These are phyloP conservation scores for Zygaena filipendulae DNA, from an alignment of 2,888 invertebrate genomes.

Conservation along the genomic window DNA sequence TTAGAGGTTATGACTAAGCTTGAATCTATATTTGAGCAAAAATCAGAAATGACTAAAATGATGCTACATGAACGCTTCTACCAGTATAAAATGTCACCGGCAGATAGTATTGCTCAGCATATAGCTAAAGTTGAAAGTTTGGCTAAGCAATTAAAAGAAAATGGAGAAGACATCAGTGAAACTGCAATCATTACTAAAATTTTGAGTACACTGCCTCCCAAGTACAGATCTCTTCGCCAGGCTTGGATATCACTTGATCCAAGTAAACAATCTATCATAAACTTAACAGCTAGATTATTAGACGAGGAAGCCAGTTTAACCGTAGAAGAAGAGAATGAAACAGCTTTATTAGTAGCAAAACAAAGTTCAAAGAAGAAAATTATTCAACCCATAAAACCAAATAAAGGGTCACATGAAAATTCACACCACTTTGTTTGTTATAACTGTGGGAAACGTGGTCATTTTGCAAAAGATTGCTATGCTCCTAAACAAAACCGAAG, in stretches of 20 bases:
- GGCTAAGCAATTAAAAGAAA: slow-evolving; percentile 6
- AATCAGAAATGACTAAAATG: slow-evolving; percentile 17
- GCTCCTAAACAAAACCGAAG: no score
- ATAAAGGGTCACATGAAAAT: no score
- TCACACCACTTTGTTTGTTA: no score
- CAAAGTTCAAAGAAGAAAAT: no score
- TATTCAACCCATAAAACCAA: no score
- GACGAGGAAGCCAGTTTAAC: no score
- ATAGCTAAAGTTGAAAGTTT: slow-evolving; percentile 8
- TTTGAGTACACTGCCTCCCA: slow-evolving; percentile 7
- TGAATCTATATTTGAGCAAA: slow-evolving; percentile 17
- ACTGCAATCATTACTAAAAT: slow-evolving; percentile 10
- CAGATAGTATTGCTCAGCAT: slow-evolving; percentile 10
- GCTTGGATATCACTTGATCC: no score
- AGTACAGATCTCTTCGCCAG: slow-evolving; percentile 8
- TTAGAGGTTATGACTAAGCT: slow-evolving; percentile 13
- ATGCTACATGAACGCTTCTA: slow-evolving; percentile 4
- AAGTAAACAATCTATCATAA: background rate
- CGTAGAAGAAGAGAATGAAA: no score
- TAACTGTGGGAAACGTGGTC: no score
- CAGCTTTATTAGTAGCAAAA: no score
- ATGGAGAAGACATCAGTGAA: slow-evolving; percentile 5
- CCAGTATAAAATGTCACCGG: slow-evolving; percentile 8
- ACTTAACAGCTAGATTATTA: no score
- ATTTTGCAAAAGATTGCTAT: no score